phyloP scores from a whole-genome alignment of 1,140 invertebrate species.

The Eubasilissa regina region DNA sequence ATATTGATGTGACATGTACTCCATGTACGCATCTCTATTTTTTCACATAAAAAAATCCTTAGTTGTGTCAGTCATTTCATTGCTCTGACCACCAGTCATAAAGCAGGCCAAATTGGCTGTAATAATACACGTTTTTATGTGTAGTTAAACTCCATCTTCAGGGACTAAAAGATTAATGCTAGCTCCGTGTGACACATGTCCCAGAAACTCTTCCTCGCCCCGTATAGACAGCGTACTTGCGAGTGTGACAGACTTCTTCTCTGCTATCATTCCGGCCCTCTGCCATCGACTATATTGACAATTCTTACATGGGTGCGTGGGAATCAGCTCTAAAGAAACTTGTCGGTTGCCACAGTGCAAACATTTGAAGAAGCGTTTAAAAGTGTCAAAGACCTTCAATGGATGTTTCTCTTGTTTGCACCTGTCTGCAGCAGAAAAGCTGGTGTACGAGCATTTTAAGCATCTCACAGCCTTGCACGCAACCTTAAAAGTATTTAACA shows the following conservation, averaged over 20 bases:
- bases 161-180: slow-evolving; percentile 81
- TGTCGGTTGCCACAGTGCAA: slow-evolving; percentile 88
- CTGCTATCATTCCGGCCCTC: slow-evolving; percentile 85
- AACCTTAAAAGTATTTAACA: slow-evolving; percentile 88
- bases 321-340: slow-evolving; percentile 83
- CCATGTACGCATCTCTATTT: background rate
- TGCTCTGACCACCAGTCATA: background rate
- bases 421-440: slow-evolving; percentile 85
- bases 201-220: slow-evolving; percentile 82
- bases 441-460: slow-evolving; percentile 90
- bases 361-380: slow-evolving; percentile 94
- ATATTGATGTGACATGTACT: too few relatives aligned
- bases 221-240: slow-evolving; percentile 77
- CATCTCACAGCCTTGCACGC: slow-evolving; percentile 91
- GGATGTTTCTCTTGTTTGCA: slow-evolving; percentile 89
- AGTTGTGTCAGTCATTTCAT: too few relatives aligned
- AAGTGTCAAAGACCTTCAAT: slow-evolving; percentile 82
- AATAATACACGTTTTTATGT: background rate
- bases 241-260: slow-evolving; percentile 74
- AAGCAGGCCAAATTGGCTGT: background rate
- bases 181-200: slow-evolving; percentile 73
- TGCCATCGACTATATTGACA: slow-evolving; percentile 84
- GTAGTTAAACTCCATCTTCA: slow-evolving; percentile 34
- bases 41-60: background rate
- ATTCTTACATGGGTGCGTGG: slow-evolving; percentile 83